These are phyloP conservation scores for Rhynchopsitta pachyrhyncha DNA, from an alignment of 2,113 vertebrate species.

Conservation along the genomic window DNA sequence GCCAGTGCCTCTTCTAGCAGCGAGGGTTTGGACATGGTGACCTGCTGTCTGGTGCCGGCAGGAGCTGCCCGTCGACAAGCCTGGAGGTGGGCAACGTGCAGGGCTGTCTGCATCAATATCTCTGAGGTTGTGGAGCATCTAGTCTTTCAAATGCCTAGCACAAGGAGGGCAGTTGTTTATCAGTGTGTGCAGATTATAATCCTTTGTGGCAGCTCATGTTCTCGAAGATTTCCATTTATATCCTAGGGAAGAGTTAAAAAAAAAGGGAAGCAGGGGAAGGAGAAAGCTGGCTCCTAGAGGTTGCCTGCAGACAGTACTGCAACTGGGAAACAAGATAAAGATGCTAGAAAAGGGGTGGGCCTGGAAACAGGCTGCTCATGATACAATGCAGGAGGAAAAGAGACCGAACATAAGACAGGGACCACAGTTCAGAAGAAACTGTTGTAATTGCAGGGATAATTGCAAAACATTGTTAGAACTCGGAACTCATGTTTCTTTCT, in stretches of 20 bases:
- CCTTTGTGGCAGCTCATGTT: not conserved
- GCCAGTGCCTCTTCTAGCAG: not conserved
- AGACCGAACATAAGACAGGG: conserved; percentile 9
- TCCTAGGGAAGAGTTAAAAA: not conserved
- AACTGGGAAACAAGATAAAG: conserved; percentile 33
- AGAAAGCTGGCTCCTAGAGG: not conserved
- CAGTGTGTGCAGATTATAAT: not conserved
- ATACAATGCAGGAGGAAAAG: not conserved
- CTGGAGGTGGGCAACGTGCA: not conserved
- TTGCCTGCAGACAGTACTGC: conserved; percentile 20
- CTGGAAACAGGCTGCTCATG: not conserved
- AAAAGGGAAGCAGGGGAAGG: not conserved
- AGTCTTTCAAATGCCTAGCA: not conserved
- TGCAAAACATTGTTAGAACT: conserved; percentile 46
- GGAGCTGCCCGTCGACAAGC: not conserved
- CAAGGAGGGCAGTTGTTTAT: not conserved
- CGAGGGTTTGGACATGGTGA: accelerated
- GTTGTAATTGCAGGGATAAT: conserved; percentile 37
- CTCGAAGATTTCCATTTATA: not conserved
- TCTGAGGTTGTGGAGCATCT: not conserved
- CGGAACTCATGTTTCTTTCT: conserved; percentile 23
- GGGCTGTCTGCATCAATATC: not conserved
- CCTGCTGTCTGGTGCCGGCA: not conserved
- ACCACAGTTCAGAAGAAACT: conserved; percentile 42
- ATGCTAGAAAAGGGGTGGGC: not conserved